Base-by-base conservation (phyloP, 2,797 vertebrate genomes). In the Mormyrus proboscirostris region DNA sequence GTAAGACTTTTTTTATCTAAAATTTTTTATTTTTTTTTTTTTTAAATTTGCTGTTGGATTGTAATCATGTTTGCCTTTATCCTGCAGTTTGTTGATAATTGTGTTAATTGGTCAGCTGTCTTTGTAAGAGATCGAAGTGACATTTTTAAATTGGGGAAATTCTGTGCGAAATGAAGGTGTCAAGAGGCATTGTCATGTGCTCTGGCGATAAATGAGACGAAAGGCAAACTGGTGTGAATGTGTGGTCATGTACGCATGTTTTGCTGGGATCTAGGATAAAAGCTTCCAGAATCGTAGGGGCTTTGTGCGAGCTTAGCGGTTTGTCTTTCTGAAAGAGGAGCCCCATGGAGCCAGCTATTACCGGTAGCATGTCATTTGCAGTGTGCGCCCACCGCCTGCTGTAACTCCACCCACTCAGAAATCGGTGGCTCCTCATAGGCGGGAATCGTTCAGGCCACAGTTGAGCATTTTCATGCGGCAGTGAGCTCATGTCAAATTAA, bases 91-190 rank as follows among this genome's bases (percentile, higher is more conserved):
- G n/a, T 53, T 86, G 47, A 47, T 47, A 82, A 29, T 14, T 49
- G n/a, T 84, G n/a, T n/a, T 47, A 84, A 85, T 22, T 29, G 29
- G 69, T 82, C 19, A 82, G 14, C 38, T 82, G 38, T n/a, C 76
- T 86, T 86, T 86, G 84, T 86, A 86, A 86, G 25, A 86, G 83
- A 16, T 33, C 55, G 9, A 38, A 86, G 12, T 86, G 83, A 51
- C 41, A 51, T 86, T 86, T 86, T 55, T 55, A 86, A 33, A 29
- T 86, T 29, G 47, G 25, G 10, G 47, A 16, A 44, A 79, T 41
- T 79, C 38, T 79, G 19, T 19, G 73, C 7, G 3, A 82, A 73
- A 41, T 41, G 69, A 38, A 73, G 14, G 4, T 73, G 33, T 38
- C 4, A 4, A 4, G 38, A 14, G 69, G 29, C 29, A 16, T 16